Conservation (phyloP, 1,140 invertebrate species). For the Macrocentrus cingulum region DNA sequence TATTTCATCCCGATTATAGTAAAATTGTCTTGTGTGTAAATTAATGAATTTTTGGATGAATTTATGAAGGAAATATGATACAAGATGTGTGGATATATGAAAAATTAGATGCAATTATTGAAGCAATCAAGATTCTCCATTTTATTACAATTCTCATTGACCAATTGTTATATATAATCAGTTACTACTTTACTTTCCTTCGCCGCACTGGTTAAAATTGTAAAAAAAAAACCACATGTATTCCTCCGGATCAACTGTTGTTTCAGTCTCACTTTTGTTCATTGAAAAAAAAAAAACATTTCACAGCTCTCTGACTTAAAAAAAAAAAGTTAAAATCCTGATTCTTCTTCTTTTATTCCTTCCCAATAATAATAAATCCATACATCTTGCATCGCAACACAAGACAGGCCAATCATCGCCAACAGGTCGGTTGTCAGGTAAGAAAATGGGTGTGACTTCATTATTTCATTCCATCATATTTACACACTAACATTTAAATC, state of each 20-base stretch:
- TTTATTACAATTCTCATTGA: constrained; percentile 8
- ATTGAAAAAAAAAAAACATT: neutral
- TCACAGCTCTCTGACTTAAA: constrained; percentile 10
- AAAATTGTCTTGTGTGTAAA: no score
- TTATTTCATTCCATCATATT: no score
- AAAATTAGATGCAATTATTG: neutral
- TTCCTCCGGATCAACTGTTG: no score
- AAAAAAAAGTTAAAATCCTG: neutral
- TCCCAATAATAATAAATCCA: constrained; percentile 35
- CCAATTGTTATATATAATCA: constrained; percentile 11
- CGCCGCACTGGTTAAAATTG: no score
- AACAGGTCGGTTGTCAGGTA: no score
- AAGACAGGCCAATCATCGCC: no score
- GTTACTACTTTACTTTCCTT: constrained; percentile 11
- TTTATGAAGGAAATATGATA: constrained; percentile 31
- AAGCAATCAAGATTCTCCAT: neutral
- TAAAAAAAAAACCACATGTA: constrained; percentile 27
- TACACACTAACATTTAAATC: constrained; percentile 42
- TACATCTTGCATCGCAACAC: constrained; percentile 51
- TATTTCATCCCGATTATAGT: no score
- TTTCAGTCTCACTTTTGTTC: constrained; percentile 28
- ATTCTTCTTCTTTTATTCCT: constrained; percentile 9
- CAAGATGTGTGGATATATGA: constrained; percentile 46
- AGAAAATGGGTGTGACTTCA: no score
- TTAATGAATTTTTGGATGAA: no score